Base-by-base conservation (phyloP, 2,888 invertebrate species). In the Orgyia antiqua region DNA sequence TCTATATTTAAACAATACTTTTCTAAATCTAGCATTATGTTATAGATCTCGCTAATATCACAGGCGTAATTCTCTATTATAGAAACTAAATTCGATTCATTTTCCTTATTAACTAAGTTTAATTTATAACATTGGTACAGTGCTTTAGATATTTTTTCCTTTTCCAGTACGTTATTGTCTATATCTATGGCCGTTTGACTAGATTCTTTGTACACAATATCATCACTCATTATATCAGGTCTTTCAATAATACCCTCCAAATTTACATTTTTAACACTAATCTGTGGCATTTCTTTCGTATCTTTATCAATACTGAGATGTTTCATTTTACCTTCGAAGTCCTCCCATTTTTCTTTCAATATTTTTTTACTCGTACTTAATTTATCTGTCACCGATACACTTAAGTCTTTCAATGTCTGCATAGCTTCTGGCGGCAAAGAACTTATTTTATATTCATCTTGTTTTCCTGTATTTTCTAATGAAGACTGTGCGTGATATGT, bases 271-370 rank as follows among this genome's bases (percentile, higher is more conserved):
- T 6, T 15, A 15, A 8, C 2, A 10, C 10, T 10, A 10, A 10
- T 10, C 11, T 10, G 31, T 29, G 38, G 29, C 47, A 8, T 29
- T 17, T 59, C 59, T 62, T 54, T 65, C 1, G 31, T 32, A 7
- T 61, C 67, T 34, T 74, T 82, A 25, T 82, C 80, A 31, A 54
- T 45, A 17, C 75, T 68, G 1, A 80, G 53, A 46, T 78, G 67
- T 59, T 84, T 86, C 68, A 86, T 77, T 69, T 76, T 82, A 1
- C 65, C 87, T 63, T 87, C 88, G 25, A 88, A 74, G 31, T 72
- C 79, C 11, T 79, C 87, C 87, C 88, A 88, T 60, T 88, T 89
- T 44, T 89, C 87, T 62, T 78, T 88, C 13, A 89, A 60, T 15
- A 77, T 78, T 51, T 84, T 88, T 40, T 87, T 89, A 42, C 88